Evolutionary conservation across 1,140 invertebrate genomes (phyloP).

Genomic region (Bombus superbus): DNA sequence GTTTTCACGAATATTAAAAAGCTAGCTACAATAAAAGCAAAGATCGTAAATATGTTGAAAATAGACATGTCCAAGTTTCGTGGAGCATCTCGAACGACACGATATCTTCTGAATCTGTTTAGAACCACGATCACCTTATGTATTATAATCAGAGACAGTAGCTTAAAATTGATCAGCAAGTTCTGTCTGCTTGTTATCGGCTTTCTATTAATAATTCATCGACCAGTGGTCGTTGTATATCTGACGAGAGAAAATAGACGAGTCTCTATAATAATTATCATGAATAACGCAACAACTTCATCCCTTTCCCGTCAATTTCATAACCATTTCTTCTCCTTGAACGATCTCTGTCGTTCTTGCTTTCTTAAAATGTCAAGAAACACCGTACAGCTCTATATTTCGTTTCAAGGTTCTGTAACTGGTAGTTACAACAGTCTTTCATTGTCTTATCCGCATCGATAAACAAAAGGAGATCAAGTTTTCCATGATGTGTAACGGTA

Average conservation of each 20-base stretch:
- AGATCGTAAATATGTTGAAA: not conserved
- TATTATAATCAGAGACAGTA: constrained; percentile 21
- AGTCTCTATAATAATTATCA: not conserved
- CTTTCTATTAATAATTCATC: not conserved
- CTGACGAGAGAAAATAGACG: not conserved
- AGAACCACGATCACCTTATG: not conserved
- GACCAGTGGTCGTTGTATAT: not conserved
- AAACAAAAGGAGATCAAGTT: constrained; percentile 42
- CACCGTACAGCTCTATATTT: not conserved
- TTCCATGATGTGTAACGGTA: constrained; percentile 26
- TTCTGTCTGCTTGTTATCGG: not conserved
- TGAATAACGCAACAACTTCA: not conserved
- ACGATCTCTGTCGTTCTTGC: not conserved
- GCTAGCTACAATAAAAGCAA: not conserved
- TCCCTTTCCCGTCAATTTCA: not conserved
- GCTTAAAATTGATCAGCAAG: not conserved
- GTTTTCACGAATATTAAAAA: not conserved
- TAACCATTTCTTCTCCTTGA: not conserved
- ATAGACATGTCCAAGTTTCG: not conserved
- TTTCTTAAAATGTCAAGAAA: not conserved
- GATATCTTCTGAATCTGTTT: not conserved
- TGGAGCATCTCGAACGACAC: not conserved
- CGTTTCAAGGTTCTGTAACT: constrained; percentile 26
- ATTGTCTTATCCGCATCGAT: constrained; percentile 48
- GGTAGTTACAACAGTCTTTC: constrained; percentile 19